Conservation (phyloP, 2,888 invertebrate species). For the Seladonia tumulorum region DNA sequence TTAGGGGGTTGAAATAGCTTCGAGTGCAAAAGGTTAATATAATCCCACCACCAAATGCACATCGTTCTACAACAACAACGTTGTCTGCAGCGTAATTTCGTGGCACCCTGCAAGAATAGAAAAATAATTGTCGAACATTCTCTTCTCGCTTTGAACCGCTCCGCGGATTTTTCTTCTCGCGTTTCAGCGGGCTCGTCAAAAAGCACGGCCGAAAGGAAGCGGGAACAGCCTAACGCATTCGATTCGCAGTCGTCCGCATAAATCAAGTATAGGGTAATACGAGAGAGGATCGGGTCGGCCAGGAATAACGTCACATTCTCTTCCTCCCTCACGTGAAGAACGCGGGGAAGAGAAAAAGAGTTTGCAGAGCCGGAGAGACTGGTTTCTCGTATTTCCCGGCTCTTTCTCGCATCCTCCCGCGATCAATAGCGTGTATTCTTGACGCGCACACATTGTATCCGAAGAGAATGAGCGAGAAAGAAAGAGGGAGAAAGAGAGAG, state of each 20-base stretch:
- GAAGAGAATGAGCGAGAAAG: conserved; percentile 64
- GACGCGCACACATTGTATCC: conserved; percentile 81
- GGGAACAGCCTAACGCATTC: conserved; percentile 23
- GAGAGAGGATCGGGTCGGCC: conserved; percentile 19
- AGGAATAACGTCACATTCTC: conserved; percentile 60
- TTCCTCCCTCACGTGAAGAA: conserved; percentile 60
- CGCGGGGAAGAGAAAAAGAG: conserved; percentile 55
- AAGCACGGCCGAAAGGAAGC: not conserved
- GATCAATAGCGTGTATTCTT: conserved; percentile 83
- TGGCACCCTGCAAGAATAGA: not conserved
- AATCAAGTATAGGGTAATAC: conserved; percentile 51
- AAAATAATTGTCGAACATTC: not conserved
- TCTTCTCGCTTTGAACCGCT: not conserved
- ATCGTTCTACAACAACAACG: not conserved
- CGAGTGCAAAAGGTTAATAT: too few relatives aligned
- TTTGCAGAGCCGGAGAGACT: conserved; percentile 56
- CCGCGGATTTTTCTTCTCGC: not conserved
- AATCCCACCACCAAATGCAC: too few relatives aligned
- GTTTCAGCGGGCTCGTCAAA: not conserved
- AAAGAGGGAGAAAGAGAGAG: conserved; percentile 32
- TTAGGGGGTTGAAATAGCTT: too few relatives aligned
- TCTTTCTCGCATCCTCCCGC: conserved; percentile 76
- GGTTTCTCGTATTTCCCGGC: conserved; percentile 69
- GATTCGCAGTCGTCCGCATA: conserved; percentile 41
- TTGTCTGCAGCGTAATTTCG: not conserved